Conservation (phyloP, 2,797 vertebrate genomes). For the Peromyscus melanophrys region DNA sequence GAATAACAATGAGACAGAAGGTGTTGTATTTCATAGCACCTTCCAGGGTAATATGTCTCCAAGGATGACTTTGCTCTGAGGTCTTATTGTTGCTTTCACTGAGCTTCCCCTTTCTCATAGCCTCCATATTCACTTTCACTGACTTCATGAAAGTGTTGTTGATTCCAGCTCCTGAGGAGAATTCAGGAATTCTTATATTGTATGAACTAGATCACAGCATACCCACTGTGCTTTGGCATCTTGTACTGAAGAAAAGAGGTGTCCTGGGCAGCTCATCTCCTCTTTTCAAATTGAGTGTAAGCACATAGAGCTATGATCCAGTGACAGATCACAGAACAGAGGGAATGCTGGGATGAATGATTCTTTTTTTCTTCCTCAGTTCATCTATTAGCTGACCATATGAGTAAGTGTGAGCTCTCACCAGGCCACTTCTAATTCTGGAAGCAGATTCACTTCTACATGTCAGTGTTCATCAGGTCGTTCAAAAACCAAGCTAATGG, state of each 20-base stretch:
- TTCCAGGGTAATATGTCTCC: not conserved
- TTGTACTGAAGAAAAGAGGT: not conserved
- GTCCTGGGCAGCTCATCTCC: too few species aligned
- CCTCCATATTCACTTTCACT: not conserved
- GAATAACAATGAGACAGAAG: not conserved
- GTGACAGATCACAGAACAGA: not conserved
- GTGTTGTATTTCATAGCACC: not conserved
- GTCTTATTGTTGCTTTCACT: not conserved
- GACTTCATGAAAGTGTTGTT: not conserved
- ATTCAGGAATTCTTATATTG: not conserved
- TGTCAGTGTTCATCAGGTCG: constrained; percentile 42
- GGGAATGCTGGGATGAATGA: not conserved
- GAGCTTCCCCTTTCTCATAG: not conserved
- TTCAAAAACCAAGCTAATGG: constrained; percentile 63
- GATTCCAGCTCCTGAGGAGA: not conserved
- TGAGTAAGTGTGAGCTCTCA: not conserved
- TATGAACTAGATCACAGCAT: accelerated
- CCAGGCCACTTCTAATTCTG: not conserved
- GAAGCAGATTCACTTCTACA: constrained; percentile 53
- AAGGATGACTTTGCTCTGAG: not conserved
- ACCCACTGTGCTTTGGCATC: not conserved
- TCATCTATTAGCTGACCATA: not conserved
- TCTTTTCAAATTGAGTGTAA: not conserved
- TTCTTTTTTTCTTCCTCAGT: not conserved
- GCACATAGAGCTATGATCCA: not conserved